phyloP scores from a whole-genome alignment of 2,797 vertebrate genomes.

The Valencia hispanica region DNA sequence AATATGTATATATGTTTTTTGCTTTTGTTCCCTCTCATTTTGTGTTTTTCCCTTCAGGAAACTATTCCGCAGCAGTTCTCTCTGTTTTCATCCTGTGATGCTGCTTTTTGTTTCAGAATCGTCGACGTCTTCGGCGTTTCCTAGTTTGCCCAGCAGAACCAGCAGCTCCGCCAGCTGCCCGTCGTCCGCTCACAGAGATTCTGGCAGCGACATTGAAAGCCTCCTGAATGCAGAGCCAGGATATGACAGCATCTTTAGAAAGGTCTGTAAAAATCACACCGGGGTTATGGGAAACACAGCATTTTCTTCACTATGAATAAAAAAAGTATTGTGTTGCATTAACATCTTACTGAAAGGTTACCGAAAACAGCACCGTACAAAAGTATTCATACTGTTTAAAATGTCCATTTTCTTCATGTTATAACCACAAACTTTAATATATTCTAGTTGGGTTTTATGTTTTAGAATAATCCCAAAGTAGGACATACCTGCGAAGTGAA shows the following conservation, averaged over 20 bases:
- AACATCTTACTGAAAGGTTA: neutral
- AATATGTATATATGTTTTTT: too few relatives aligned
- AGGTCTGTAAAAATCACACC: conserved; percentile 77
- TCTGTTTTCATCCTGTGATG: conserved; percentile 1
- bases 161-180: conserved; percentile 58
- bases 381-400: neutral
- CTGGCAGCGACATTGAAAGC: conserved; percentile 86
- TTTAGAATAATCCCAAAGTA: neutral
- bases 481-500: neutral
- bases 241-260: conserved; percentile 86
- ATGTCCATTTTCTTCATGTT: neutral
- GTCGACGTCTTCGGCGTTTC: conserved; percentile 77
- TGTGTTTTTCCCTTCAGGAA: neutral
- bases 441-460: neutral
- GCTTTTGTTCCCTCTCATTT: neutral
- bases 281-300: neutral
- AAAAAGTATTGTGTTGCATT: neutral
- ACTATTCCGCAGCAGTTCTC: neutral
- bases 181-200: conserved; percentile 80
- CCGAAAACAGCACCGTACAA: neutral
- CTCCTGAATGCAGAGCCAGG: conserved; percentile 81
- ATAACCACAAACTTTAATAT: neutral
- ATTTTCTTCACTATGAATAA: neutral
- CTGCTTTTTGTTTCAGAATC: conserved; percentile 78
- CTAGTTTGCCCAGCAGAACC: conserved; percentile 71